phyloP scores from a whole-genome alignment of 2,888 invertebrate genomes.

The Temnothorax unifasciatus region DNA sequence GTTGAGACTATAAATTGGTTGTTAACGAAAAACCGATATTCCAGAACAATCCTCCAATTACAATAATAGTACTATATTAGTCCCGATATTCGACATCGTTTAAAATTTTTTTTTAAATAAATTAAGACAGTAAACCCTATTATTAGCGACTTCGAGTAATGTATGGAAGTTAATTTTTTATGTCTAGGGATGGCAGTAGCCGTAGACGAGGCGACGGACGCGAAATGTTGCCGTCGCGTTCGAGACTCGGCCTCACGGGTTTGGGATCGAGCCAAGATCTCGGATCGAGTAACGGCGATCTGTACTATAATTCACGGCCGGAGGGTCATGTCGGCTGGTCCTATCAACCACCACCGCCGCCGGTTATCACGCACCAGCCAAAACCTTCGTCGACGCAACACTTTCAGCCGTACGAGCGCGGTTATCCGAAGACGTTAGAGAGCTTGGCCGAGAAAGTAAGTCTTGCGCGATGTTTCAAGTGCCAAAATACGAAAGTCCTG shows the following conservation, averaged over 20 bases:
- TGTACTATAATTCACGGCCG: slow-evolving; percentile 94
- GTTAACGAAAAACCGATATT: slow-evolving; percentile 14
- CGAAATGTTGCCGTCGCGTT: slow-evolving; percentile 92
- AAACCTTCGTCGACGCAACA: slow-evolving; percentile 92
- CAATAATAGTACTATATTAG: neutral
- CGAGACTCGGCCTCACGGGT: slow-evolving; percentile 90
- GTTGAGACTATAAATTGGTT: slow-evolving; percentile 13
- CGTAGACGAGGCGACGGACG: slow-evolving; percentile 91
- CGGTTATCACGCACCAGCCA: slow-evolving; percentile 96
- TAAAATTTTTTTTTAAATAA: neutral
- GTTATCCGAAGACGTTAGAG: slow-evolving; percentile 95
- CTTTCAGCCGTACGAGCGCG: slow-evolving; percentile 95
- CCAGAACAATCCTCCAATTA: slow-evolving; percentile 3
- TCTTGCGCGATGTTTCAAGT: slow-evolving; percentile 30
- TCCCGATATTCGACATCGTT: neutral
- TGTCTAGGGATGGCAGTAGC: slow-evolving; percentile 87
- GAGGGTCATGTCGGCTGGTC: slow-evolving; percentile 85
- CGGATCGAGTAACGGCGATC: slow-evolving; percentile 89
- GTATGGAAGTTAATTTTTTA: slow-evolving; percentile 61
- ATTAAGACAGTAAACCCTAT: neutral
- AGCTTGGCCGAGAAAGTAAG: slow-evolving; percentile 94
- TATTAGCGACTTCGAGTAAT: slow-evolving; percentile 6
- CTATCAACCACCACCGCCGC: slow-evolving; percentile 93
- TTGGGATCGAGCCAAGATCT: slow-evolving; percentile 86
- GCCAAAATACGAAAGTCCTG: slow-evolving; percentile 26